Evolutionary conservation across 2,888 invertebrate species (phyloP).

Genomic region (Hyppa rectilinea): DNA sequence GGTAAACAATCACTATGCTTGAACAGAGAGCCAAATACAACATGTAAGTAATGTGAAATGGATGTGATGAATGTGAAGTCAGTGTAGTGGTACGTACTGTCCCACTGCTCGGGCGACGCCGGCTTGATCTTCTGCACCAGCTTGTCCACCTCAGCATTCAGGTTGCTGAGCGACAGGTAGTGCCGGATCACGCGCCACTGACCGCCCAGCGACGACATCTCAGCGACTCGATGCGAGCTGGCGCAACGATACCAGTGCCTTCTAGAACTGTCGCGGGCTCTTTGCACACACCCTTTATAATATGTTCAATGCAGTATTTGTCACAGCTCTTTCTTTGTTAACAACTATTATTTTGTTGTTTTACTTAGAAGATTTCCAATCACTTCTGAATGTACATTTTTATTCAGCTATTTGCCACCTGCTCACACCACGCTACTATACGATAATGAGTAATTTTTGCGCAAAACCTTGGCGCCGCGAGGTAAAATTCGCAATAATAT

Average conservation of each 20-base stretch:
- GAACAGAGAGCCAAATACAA: neutral
- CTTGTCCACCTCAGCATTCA: constrained; percentile 84
- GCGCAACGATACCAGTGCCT: constrained; percentile 23
- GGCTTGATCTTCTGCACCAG: constrained; percentile 82
- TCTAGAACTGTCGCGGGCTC: constrained; percentile 42
- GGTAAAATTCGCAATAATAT: constrained; percentile 71
- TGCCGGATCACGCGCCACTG: constrained; percentile 87
- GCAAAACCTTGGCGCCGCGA: constrained; percentile 43
- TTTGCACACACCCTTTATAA: constrained; percentile 7
- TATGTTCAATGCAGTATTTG: constrained; percentile 19
- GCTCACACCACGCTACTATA: constrained; percentile 4
- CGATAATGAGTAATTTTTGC: constrained; percentile 41
- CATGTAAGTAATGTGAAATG: neutral
- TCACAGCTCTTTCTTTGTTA: constrained; percentile 1
- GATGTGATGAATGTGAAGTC: neutral
- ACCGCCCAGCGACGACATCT: constrained; percentile 84
- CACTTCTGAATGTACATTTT: constrained; percentile 9
- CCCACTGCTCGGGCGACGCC: constrained; percentile 84
- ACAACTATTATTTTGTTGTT: constrained; percentile 7
- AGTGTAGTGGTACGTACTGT: constrained; percentile 78
- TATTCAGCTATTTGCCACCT: neutral
- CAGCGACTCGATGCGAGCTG: constrained; percentile 6
- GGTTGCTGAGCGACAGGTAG: constrained; percentile 81
- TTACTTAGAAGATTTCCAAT: neutral
- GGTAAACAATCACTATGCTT: neutral